Base-by-base conservation (phyloP, 2,888 invertebrate genomes). In the Antheraea yamamai region DNA sequence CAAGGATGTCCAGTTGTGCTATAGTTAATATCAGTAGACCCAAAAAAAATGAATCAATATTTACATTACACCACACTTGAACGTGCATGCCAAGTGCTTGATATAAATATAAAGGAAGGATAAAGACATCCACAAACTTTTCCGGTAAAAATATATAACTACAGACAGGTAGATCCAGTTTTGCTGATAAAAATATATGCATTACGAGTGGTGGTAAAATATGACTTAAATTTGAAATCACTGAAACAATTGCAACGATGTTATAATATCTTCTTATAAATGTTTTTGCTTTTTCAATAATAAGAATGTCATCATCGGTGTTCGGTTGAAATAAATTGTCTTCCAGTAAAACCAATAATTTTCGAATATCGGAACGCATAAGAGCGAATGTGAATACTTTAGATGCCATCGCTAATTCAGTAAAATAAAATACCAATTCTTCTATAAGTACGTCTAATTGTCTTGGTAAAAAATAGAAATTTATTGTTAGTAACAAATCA, bases 1-100 rank as follows among this genome's bases (percentile, higher is more conserved):
- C 84, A n/a, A 92, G 80, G n/a, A 92, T 82, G 35, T 90, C 88
- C 23, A 92, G 79, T 74, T 92, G 91, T 4, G 91, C 90, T 77
- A 89, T 89, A 0, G 79, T 78, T n/a, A 90, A 84, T 77, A 89
- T 80, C 81, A 91, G 81, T 1, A 91, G 68, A 4, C 91, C 91
- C 79, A 89, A 75, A 68, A 92, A 84, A 77, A 90, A 91, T 2
- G 88, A 82, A 75, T 92, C 90, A 39, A 89, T 84, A 76, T 88
- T 89, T 0, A 92, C 8, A 79, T 88, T 87, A 58, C 79, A 88
- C 8, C 86, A 80, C 88, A 92, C 86, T 52, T 85, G 82, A 47
- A 86, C 81, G 80, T 87, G 82, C 75, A 92, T 89, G 0, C 89
- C 88, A 18, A 87, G 3, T 68, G 77, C n/a, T 78, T 93, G 90